Evolutionary conservation across 2,113 vertebrate genomes (phyloP).

Genomic region (Talpa occidentalis): DNA sequence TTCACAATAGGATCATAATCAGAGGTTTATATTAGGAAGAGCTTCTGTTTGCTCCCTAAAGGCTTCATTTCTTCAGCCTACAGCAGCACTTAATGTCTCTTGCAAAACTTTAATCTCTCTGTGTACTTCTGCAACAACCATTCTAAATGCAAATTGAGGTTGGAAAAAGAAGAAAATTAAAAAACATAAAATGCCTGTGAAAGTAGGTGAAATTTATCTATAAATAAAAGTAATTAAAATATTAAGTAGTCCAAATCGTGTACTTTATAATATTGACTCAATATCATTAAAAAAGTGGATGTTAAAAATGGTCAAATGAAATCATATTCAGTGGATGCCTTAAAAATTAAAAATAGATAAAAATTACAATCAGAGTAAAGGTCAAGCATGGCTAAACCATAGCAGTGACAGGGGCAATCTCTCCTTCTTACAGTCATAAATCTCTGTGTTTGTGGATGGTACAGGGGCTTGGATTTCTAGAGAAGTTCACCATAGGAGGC

Average conservation of each 20-base stretch:
- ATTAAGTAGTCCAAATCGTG: not conserved
- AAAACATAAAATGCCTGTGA: not conserved
- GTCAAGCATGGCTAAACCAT: too few relatives aligned
- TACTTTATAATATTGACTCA: not conserved
- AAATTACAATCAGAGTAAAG: not conserved
- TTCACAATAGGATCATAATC: not conserved
- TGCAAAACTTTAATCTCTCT: constrained; percentile 33
- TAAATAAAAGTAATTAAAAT: constrained; percentile 16
- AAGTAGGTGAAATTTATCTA: not conserved
- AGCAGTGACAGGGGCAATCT: too few relatives aligned
- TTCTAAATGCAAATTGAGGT: constrained; percentile 38
- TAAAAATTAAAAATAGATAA: not conserved
- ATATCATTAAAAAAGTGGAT: not conserved
- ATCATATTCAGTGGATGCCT: not conserved
- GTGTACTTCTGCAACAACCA: not conserved
- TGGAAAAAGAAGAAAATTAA: not conserved
- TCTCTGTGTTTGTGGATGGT: too few relatives aligned
- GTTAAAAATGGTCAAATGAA: not conserved
- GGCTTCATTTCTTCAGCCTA: not conserved
- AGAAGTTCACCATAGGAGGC: too few relatives aligned
- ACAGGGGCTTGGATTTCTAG: too few relatives aligned
- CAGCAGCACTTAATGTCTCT: not conserved
- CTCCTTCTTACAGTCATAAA: too few relatives aligned
- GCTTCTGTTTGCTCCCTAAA: not conserved
- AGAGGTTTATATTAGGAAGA: not conserved